Evolutionary conservation across 1,140 invertebrate genomes (phyloP).

Genomic region (Camponotus pennsylvanicus): DNA sequence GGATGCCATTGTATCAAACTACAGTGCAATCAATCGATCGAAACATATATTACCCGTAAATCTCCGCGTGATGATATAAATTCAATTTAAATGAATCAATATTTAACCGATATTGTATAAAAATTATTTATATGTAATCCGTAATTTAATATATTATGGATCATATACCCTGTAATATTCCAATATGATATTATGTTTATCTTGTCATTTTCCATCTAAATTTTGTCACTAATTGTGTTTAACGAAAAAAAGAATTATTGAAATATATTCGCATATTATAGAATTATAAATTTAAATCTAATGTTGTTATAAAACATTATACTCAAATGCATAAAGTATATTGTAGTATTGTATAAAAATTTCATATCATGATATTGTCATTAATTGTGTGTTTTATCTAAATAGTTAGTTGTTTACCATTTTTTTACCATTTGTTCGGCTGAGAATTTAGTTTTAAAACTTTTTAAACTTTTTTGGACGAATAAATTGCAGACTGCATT

Average conservation of each 20-base stretch:
- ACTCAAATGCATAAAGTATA: not conserved
- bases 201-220: not conserved
- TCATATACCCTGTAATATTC: not conserved
- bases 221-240: not conserved
- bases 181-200: not conserved
- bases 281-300: not conserved
- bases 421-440: conserved; percentile 1
- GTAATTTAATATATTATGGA: not conserved
- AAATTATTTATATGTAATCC: not conserved
- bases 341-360: not conserved
- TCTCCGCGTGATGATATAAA: not conserved
- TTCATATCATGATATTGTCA: not conserved
- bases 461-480: conserved; percentile 35
- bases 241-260: not conserved
- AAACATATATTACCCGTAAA: conserved; percentile 22
- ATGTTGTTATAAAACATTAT: not conserved
- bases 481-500: conserved; percentile 50
- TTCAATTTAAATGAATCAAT: conserved; percentile 3
- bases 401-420: not conserved
- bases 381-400: not conserved
- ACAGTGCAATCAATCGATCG: conserved; percentile 33
- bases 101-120: conserved; percentile 19
- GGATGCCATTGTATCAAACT: not conserved
- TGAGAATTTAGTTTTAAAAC: conserved; percentile 68
- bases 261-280: not conserved